Evolutionary conservation across 1,140 invertebrate species (phyloP).

Genomic region (Diorhabda carinulata): DNA sequence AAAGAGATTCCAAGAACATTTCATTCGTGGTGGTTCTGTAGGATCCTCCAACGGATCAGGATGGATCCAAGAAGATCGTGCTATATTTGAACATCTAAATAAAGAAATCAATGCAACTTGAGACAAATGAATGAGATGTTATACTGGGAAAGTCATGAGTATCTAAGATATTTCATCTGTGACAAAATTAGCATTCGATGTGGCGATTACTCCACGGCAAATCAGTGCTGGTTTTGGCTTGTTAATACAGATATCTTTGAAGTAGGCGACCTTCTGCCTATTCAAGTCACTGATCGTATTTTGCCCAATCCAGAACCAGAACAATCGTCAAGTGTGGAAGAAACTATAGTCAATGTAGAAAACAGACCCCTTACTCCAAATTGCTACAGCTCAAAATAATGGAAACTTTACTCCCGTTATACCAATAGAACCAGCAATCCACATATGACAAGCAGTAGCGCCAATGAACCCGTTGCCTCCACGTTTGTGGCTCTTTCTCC

Average conservation of each 20-base stretch:
- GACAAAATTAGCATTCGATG: too few species aligned
- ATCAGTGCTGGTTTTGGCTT: too few species aligned
- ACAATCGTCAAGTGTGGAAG: background rate
- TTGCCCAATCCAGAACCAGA: conserved; percentile 18
- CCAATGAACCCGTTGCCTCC: background rate
- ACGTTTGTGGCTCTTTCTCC: background rate
- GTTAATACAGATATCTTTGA: too few species aligned
- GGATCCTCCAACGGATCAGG: too few species aligned
- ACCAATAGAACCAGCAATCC: conserved; percentile 3
- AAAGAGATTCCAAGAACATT: too few species aligned
- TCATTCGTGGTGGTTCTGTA: conserved; percentile 26
- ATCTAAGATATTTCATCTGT: too few species aligned
- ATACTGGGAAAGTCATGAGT: too few species aligned
- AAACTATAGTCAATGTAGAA: conserved; percentile 5
- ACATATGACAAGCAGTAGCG: background rate
- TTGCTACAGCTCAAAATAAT: conserved; percentile 14
- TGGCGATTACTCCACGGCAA: too few species aligned
- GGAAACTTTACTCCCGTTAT: conserved; percentile 5
- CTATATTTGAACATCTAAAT: too few species aligned
- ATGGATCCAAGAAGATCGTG: conserved; percentile 2
- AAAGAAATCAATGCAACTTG: too few species aligned
- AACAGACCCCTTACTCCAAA: conserved; percentile 11
- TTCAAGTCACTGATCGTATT: background rate
- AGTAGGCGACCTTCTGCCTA: too few species aligned
- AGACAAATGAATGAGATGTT: too few species aligned